Percentiles rank a stretch among this genome's conserved stretches.
These are phyloP conservation scores for Drosophila pseudoananassae DNA, from an alignment of 1,140 invertebrate genomes.

Conservation along the genomic window DNA sequence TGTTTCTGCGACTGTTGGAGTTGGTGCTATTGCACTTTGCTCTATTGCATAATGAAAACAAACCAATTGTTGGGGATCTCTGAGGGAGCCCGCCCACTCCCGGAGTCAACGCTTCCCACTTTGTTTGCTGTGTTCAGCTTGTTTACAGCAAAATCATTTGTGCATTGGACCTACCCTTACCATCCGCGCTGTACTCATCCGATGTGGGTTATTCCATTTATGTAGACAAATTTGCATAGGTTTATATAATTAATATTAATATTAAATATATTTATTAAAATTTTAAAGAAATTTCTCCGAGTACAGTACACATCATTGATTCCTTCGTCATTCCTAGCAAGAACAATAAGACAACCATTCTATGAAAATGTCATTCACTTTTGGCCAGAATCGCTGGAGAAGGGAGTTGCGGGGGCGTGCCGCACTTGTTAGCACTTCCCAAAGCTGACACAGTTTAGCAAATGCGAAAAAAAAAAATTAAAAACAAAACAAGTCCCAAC, in stretches of 20 bases:
- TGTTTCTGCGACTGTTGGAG: slow-evolving; percentile 25
- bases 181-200: not conserved
- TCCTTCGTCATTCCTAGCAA: not conserved
- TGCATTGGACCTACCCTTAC: slow-evolving; percentile 21
- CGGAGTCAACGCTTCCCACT: slow-evolving; percentile 10
- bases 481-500: slow-evolving; percentile 23
- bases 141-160: slow-evolving; percentile 49
- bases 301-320: not conserved
- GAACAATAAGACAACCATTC: slow-evolving; percentile 8
- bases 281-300: not conserved
- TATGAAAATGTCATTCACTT: slow-evolving; percentile 53
- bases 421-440: slow-evolving; percentile 42
- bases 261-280: not conserved
- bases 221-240: slow-evolving; percentile 29
- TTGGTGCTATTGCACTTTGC: slow-evolving; percentile 52
- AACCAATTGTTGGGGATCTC: slow-evolving; percentile 37
- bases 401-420: slow-evolving; percentile 4
- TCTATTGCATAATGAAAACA: slow-evolving; percentile 50
- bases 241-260: not conserved
- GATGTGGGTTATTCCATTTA: slow-evolving; percentile 15
- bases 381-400: slow-evolving; percentile 18
- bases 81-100: slow-evolving; percentile 23
- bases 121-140: slow-evolving; percentile 25
- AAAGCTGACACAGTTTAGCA: slow-evolving; percentile 42
- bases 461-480: slow-evolving; percentile 12